These are phyloP conservation scores for Charaxes varanes DNA, from an alignment of 1,140 invertebrate genomes.

Conservation along the genomic window DNA sequence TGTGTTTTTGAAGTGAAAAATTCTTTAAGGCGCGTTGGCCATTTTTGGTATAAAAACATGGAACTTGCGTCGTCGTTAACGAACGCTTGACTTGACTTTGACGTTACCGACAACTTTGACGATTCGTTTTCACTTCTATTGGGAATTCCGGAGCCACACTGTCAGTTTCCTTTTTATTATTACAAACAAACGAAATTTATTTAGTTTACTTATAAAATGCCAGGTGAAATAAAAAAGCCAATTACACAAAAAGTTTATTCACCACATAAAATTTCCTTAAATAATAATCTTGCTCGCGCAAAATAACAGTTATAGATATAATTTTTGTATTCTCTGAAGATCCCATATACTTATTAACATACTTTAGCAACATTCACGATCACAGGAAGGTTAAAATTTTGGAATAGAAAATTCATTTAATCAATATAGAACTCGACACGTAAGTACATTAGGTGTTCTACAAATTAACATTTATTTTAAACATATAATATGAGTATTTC, in stretches of 20 bases:
- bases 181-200: no score
- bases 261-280: slow-evolving; percentile 71
- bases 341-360: slow-evolving; percentile 52
- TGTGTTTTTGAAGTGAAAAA: no score
- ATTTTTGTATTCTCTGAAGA: slow-evolving; percentile 56
- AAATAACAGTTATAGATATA: slow-evolving; percentile 66
- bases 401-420: slow-evolving; percentile 69
- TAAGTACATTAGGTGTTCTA: slow-evolving; percentile 61
- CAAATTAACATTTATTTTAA: slow-evolving; percentile 53
- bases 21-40: no score
- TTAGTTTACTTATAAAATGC: not conserved
- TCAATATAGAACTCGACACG: slow-evolving; percentile 46
- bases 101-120: no score
- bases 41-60: no score
- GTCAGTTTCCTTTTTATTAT: no score
- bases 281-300: slow-evolving; percentile 67
- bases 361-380: slow-evolving; percentile 67
- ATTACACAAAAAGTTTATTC: slow-evolving; percentile 71
- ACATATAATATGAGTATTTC: slow-evolving; percentile 59
- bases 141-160: no score
- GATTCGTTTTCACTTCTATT: no score
- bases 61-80: no score
- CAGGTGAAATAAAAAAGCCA: slow-evolving; percentile 24
- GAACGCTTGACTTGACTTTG: no score
- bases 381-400: slow-evolving; percentile 71